phyloP scores from a whole-genome alignment of 30 jellyfish, hydroid and myxozoan species.

The Euphysa ruthae region DNA sequence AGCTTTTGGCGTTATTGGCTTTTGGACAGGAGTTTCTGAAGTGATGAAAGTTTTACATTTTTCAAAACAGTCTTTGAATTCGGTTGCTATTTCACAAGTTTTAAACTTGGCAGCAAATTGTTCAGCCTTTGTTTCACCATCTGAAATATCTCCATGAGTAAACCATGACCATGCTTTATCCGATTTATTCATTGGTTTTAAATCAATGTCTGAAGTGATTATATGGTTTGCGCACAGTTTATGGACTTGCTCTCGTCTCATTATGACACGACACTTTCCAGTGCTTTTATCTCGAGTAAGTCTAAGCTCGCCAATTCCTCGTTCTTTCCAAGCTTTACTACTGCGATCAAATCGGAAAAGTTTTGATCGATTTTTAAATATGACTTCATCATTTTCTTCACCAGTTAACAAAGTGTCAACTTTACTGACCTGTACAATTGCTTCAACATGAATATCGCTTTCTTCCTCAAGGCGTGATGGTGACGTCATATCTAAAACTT shows the following conservation, averaged over 20 bases:
- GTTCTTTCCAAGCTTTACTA: conserved; percentile 62
- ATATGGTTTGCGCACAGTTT: conserved; percentile 62
- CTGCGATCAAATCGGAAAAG: conserved; percentile 51
- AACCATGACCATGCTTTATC: conserved; percentile 75
- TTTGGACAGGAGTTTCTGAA: not conserved
- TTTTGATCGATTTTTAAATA: conserved; percentile 48
- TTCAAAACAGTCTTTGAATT: conserved; percentile 35
- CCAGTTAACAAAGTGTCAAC: conserved; percentile 41
- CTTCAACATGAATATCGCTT: conserved; percentile 17
- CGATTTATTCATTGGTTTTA: conserved; percentile 22
- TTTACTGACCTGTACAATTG: conserved; percentile 15
- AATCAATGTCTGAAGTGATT: conserved; percentile 36
- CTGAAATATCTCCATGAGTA: conserved; percentile 71
- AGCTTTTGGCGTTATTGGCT: not conserved
- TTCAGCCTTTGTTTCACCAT: conserved; percentile 54
- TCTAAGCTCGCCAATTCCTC: conserved; percentile 73
- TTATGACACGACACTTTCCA: conserved; percentile 44
- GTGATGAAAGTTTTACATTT: conserved; percentile 14
- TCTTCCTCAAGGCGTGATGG: too few relatives aligned
- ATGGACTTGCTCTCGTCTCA: conserved; percentile 83
- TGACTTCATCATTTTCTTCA: conserved; percentile 57
- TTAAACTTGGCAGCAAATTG: conserved; percentile 55
- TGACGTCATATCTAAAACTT: too few relatives aligned
- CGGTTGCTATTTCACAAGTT: conserved; percentile 16
- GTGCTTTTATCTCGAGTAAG: conserved; percentile 22